phyloP scores from a whole-genome alignment of 2,113 vertebrate genomes.

The Pelecanoides urinatrix region DNA sequence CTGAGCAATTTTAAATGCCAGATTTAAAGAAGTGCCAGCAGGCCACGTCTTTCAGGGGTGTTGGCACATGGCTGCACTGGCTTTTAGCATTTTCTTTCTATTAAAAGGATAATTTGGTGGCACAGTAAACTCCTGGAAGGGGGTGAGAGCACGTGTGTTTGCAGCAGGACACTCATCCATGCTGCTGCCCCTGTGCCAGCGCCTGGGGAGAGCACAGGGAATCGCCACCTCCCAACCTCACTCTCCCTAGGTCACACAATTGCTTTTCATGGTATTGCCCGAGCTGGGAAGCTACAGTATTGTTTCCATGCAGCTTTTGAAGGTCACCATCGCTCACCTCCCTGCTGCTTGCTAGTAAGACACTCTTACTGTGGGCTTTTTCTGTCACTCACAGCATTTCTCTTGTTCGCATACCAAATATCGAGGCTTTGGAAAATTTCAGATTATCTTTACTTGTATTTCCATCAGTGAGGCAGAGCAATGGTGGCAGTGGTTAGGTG shows the following conservation, averaged over 20 bases:
- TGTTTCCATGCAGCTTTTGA: neutral
- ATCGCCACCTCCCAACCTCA: neutral
- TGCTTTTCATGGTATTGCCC: neutral
- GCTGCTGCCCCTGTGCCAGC: neutral
- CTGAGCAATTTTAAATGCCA: constrained; percentile 72
- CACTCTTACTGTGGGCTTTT: neutral
- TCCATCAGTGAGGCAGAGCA: neutral
- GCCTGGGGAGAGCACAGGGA: neutral
- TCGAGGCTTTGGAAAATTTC: neutral
- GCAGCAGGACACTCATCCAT: neutral
- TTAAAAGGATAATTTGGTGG: neutral
- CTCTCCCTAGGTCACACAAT: neutral
- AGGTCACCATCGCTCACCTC: neutral
- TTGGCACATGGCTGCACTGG: neutral
- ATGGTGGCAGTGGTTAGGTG: neutral
- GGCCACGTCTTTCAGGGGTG: constrained; percentile 5
- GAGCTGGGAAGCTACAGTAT: neutral
- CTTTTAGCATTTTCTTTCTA: neutral
- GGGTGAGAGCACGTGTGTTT: neutral
- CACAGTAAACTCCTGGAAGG: neutral
- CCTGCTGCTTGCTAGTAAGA: neutral
- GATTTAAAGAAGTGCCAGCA: constrained; percentile 50
- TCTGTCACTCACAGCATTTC: neutral
- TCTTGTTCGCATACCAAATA: neutral
- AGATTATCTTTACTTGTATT: neutral